A percentile compares a stretch with the other conserved stretches of the same genome.
phyloP scores from a whole-genome alignment of 2,113 vertebrate genomes.

The Peucedramus taeniatus region DNA sequence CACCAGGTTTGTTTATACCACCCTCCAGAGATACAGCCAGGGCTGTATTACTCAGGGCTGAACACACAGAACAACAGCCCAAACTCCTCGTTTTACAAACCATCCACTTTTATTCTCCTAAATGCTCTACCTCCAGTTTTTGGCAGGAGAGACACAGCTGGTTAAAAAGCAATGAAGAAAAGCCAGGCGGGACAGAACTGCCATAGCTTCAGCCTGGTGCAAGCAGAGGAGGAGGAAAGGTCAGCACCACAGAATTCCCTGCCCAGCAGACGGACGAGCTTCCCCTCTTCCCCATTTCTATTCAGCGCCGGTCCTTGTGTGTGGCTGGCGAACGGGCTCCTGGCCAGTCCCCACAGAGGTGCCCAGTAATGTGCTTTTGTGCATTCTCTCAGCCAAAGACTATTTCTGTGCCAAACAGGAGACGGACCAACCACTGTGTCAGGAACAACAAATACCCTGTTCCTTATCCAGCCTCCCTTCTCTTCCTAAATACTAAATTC shows the following conservation, averaged over 20 bases:
- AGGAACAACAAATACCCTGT: conserved; percentile 38
- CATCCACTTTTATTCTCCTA: not conserved
- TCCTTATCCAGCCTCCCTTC: not conserved
- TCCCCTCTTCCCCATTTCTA: not conserved
- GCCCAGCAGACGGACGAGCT: not conserved
- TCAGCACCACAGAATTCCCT: not conserved
- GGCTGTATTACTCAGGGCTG: not conserved
- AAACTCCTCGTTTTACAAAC: not conserved
- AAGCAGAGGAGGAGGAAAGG: not conserved
- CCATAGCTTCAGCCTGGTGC: not conserved
- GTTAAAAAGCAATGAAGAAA: not conserved
- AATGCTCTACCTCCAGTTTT: not conserved
- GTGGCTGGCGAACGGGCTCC: not conserved
- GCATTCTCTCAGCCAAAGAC: not conserved
- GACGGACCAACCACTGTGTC: not conserved
- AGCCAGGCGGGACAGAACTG: not conserved
- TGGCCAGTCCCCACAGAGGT: conserved; percentile 17
- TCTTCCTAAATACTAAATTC: not conserved
- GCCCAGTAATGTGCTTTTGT: conserved; percentile 15
- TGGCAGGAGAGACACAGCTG: not conserved
- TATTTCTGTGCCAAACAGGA: conserved; percentile 38
- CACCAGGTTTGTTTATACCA: not conserved
- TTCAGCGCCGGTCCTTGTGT: not conserved
- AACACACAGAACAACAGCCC: not conserved
- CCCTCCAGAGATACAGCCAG: not conserved